A percentile compares a stretch with the other conserved stretches of the same genome.
These are phyloP conservation scores for Scaptomyza pallida DNA, from an alignment of 1,140 invertebrate species.

Conservation along the genomic window DNA sequence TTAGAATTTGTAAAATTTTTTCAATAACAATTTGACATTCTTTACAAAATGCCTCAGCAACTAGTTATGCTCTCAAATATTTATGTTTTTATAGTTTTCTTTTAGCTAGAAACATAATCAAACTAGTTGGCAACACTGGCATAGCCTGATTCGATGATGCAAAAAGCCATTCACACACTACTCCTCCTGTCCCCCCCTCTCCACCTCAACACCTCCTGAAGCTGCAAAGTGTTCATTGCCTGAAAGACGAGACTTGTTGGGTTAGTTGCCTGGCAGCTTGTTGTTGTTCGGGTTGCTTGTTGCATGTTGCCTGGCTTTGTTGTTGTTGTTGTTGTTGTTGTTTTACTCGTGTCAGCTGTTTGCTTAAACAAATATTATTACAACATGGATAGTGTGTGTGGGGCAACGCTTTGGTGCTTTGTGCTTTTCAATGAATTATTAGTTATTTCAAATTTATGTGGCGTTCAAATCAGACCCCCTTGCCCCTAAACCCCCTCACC, in stretches of 20 bases:
- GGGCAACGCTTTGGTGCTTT: constrained; percentile 5
- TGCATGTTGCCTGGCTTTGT: background rate
- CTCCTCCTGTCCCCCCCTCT: background rate
- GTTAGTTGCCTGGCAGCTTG: constrained; percentile 2
- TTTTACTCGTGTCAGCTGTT: constrained; percentile 70
- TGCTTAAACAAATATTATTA: constrained; percentile 78
- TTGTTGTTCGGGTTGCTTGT: constrained; percentile 2
- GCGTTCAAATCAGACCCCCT: constrained; percentile 46
- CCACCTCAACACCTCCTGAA: background rate
- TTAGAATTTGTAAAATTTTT: too few relatives aligned
- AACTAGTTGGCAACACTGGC: constrained; percentile 23
- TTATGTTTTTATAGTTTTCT: background rate
- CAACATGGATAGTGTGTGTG: constrained; percentile 42
- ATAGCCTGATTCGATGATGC: background rate
- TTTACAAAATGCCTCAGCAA: background rate
- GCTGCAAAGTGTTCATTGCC: background rate
- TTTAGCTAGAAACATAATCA: constrained; percentile 5
- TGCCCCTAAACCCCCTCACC: background rate
- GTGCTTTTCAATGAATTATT: constrained; percentile 77
- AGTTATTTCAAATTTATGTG: constrained; percentile 80
- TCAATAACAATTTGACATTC: background rate
- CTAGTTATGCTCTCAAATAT: constrained; percentile 3
- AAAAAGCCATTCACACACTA: constrained; percentile 8
- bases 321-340: constrained; percentile 36
- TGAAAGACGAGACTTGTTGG: constrained; percentile 5